Base-by-base conservation (phyloP, 1,140 invertebrate genomes). In the Mamestra configurata region DNA sequence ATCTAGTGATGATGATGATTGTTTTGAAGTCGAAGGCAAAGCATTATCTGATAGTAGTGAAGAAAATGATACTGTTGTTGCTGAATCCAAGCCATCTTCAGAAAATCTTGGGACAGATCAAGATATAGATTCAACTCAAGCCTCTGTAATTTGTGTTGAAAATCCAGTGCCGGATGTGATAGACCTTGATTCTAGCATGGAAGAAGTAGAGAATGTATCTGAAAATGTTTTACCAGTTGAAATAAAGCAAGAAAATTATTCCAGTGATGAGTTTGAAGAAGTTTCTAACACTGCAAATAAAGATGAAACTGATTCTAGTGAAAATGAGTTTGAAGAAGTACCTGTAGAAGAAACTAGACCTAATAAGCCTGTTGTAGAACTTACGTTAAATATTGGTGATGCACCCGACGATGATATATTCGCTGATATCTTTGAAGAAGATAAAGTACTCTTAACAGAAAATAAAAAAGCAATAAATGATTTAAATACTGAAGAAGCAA, bases 341-440 rank as follows among this genome's bases (percentile, higher is more conserved):
- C 85, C 89, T 82, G 93, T 95, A 81, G 77, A 76, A 84, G 85
- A 88, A 68, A 70, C 72, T 64, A 75, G 87, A 80, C 5, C 49
- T 43, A 80, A 46, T 13, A 89, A 92, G 83, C 81, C 90, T 68
- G 83, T 90, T 81, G 88, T 95, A 53, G 77, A 93, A 83, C 72
- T 95, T 37, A 92, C 87, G 8, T 82, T 94, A 59, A 89, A 91
- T 49, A 82, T 93, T 55, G 82, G 81, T 35, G 79, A 88, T 51
- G 77, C 87, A 89, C 53, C 78, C 91, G 79, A 96, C 49, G 96
- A 97, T 88, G 97, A 97, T 95, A 94, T 97, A 53, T 97, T 97
- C 95, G 96, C 96, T 40, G 96, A 97, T 94, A 91, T 97, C 77
- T 97, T 97, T 92, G 81, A 86, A 70, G 71, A 83, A 40, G 79